Percentiles rank a stretch among this genome's conserved stretches.
These are phyloP conservation scores for Solenopsis invicta DNA, from an alignment of 1,140 invertebrate species.

Conservation along the genomic window DNA sequence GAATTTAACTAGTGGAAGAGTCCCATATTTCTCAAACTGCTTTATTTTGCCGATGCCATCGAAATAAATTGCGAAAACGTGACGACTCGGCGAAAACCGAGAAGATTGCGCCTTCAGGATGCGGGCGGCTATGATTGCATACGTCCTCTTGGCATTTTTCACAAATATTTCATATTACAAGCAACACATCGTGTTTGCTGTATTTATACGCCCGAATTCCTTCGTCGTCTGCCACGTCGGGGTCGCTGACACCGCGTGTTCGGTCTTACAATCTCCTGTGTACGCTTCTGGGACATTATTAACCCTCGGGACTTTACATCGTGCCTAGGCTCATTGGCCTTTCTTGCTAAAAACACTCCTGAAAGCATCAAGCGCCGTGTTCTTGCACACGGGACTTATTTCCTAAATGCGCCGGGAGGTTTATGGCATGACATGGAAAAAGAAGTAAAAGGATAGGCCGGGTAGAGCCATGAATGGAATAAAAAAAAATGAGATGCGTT, in stretches of 20 bases:
- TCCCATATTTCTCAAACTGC: not conserved
- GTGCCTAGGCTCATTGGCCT: conserved; percentile 42
- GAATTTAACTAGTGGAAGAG: not conserved
- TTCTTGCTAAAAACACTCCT: conserved; percentile 26
- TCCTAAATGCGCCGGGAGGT: conserved; percentile 36
- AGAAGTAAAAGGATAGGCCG: conserved; percentile 3
- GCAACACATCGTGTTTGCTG: not conserved
- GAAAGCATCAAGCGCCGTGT: not conserved
- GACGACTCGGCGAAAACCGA: not conserved
- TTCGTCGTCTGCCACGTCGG: not conserved
- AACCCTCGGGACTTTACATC: conserved; percentile 57
- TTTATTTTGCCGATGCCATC: not conserved
- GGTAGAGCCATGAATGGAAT: conserved; percentile 20
- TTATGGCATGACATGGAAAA: conserved; percentile 32
- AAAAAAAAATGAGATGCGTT: conserved; percentile 17
- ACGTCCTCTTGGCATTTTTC: not conserved
- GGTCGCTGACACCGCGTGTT: conserved; percentile 25
- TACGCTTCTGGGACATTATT: conserved; percentile 51
- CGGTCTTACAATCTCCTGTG: not conserved
- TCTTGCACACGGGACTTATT: conserved; percentile 41
- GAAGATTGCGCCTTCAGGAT: not conserved
- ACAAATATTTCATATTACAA: conserved; percentile 11
- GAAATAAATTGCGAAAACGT: conserved; percentile 35
- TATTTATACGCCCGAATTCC: conserved; percentile 25
- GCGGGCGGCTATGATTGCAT: not conserved